Conservation (phyloP, 2,113 vertebrate genomes). For the Rhinoptilus africanus region DNA sequence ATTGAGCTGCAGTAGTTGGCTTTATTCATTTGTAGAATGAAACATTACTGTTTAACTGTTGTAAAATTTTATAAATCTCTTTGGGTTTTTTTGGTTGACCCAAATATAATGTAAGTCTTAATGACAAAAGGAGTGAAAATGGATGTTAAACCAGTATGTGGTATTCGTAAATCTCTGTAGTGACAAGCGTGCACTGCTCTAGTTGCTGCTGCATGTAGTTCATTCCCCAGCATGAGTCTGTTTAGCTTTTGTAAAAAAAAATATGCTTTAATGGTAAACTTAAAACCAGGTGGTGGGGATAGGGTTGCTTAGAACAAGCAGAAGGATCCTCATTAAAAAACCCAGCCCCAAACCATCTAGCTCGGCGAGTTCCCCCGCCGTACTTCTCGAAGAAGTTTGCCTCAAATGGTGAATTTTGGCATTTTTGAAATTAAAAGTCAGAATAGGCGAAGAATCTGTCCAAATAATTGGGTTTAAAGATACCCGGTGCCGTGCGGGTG, state of each 20-base stretch:
- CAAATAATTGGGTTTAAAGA: not conserved
- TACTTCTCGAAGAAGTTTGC: not conserved
- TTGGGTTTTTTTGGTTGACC: constrained; percentile 85
- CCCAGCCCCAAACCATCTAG: not conserved
- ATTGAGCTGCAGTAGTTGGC: constrained; percentile 70
- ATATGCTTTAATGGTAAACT: constrained; percentile 14
- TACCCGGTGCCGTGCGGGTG: not conserved
- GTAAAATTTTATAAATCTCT: constrained; percentile 80
- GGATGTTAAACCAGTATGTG: constrained; percentile 52
- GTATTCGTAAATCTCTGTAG: constrained; percentile 38
- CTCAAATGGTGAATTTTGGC: not conserved
- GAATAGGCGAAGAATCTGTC: not conserved
- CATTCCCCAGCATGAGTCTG: constrained; percentile 37
- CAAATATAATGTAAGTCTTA: constrained; percentile 87
- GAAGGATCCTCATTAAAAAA: not conserved
- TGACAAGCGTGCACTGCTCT: constrained; percentile 42
- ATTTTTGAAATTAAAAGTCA: not conserved
- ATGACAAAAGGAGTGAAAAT: constrained; percentile 79
- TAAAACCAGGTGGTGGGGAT: constrained; percentile 14
- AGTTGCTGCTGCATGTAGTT: constrained; percentile 37
- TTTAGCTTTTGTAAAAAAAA: constrained; percentile 11
- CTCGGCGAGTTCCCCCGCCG: not conserved
- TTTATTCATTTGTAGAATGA: constrained; percentile 76
- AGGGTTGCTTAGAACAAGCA: not conserved
- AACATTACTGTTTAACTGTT: constrained; percentile 78